Evolutionary conservation across 1,140 invertebrate species (phyloP).

Genomic region (Mya arenaria): DNA sequence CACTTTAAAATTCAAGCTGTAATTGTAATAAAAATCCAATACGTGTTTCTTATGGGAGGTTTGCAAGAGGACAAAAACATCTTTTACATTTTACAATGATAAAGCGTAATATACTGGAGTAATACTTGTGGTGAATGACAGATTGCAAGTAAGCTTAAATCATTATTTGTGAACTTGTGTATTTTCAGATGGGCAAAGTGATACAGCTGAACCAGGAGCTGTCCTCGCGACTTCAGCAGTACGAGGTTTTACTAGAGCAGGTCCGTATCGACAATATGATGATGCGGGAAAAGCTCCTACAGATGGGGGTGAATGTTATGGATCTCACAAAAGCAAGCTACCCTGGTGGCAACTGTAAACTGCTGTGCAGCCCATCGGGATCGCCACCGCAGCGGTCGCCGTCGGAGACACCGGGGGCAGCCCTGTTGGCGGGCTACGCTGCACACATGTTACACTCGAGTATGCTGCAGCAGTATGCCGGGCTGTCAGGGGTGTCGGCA

Average conservation of each 20-base stretch:
- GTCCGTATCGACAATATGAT: constrained; percentile 48
- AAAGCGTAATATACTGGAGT: no score
- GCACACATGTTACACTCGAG: not conserved
- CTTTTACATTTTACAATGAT: no score
- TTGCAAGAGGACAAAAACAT: no score
- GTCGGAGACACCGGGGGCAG: constrained; percentile 1
- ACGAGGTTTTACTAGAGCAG: constrained; percentile 49
- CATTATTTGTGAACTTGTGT: not conserved
- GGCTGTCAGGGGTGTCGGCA: not conserved
- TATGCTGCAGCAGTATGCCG: not conserved
- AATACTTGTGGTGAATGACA: no score
- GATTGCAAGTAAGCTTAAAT: no score
- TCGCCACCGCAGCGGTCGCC: constrained; percentile 40
- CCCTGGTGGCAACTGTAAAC: constrained; percentile 18
- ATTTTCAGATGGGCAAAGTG: constrained; percentile 50
- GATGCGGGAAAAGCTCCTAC: constrained; percentile 49
- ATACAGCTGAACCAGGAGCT: constrained; percentile 50
- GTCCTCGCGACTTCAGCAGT: constrained; percentile 30
- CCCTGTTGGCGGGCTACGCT: not conserved
- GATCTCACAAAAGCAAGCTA: constrained; percentile 38
- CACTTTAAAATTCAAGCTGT: no score
- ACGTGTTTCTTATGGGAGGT: no score
- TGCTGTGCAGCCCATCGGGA: constrained; percentile 23
- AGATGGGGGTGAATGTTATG: constrained; percentile 49
- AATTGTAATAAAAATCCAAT: no score